Percentiles rank a stretch among this genome's conserved stretches.
Evolutionary conservation across 1,140 invertebrate genomes (phyloP).

Genomic region (Meloidogyne chitwoodi): DNA sequence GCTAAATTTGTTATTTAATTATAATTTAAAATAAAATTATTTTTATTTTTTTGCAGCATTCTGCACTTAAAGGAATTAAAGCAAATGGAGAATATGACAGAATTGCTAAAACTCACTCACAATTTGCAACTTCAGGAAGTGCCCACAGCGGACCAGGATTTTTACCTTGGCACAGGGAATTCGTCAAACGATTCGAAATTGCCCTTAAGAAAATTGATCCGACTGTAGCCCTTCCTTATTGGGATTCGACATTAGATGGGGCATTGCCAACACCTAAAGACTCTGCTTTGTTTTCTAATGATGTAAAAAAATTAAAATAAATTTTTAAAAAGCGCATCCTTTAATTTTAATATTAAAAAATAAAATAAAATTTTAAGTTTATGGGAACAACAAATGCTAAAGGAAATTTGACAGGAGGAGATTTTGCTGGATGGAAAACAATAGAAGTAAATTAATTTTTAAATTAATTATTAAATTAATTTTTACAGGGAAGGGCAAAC

Average conservation of each 20-base stretch:
- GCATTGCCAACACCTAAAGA: slow-evolving; percentile 51
- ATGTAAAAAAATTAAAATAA: slow-evolving; percentile 38
- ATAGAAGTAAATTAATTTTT: slow-evolving; percentile 7
- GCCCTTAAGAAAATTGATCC: slow-evolving; percentile 40
- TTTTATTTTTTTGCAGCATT: too few species aligned
- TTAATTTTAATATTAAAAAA: too few species aligned
- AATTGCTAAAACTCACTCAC: slow-evolving; percentile 43
- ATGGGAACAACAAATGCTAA: slow-evolving; percentile 54
- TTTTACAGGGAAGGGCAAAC: slow-evolving; percentile 25
- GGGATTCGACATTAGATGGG: slow-evolving; percentile 61
- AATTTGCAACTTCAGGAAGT: slow-evolving; percentile 50
- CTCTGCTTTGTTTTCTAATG: slow-evolving; percentile 58
- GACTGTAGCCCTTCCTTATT: slow-evolving; percentile 61
- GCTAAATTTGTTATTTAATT: slow-evolving; percentile 2
- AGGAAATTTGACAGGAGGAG: slow-evolving; percentile 37
- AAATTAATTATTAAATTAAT: too few species aligned
- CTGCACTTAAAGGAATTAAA: slow-evolving; percentile 60
- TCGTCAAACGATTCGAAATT: slow-evolving; percentile 31
- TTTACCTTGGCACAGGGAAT: slow-evolving; percentile 29
- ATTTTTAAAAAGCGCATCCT: too few species aligned
- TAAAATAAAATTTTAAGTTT: too few species aligned
- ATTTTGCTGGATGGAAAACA: slow-evolving; percentile 36
- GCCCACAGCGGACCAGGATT: slow-evolving; percentile 30
- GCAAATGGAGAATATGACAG: slow-evolving; percentile 56
- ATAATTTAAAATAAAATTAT: too few species aligned